Evolutionary conservation across 2,113 vertebrate genomes (phyloP), one percentile per base, ranked within the genome.

Genomic region (Verasper variegatus): DNA sequence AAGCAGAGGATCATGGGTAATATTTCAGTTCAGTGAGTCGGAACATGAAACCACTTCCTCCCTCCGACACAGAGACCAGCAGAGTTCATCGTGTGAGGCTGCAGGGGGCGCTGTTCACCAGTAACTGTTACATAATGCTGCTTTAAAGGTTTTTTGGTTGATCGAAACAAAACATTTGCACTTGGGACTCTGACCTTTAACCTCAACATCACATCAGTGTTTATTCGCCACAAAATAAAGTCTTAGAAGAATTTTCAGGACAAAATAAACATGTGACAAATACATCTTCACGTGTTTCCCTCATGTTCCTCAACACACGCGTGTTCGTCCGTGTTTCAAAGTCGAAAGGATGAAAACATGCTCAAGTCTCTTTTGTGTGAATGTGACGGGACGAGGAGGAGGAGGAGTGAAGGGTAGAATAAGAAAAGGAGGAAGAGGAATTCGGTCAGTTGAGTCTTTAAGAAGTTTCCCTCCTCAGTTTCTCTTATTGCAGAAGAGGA

Each of bases 401-500:
- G 40, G 49, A 58, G 24, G n/a, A 78, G 72, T 59, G 60, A 74
- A n/a, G 54, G 24, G 20, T 0, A 1, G 10, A 60, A 51, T 7
- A 42, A 3, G 17, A 52, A 6, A 11, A 26, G 21, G 49, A 71
- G 21, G 62, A 56, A 58, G 59, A 71, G 24, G 1, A 1, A 20
- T 45, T 11, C 72, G 74, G n/a, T 59, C 35, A 11, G 35, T 71
- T 68, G 49, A 59, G 31, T 49, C 5, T 49, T 15, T 49, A 49
- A 45, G 45, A 49, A 49, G 45, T 49, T 49, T 49, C 47, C 54
- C 60, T 57, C 66, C 3, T 14, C 27, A 31, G 63, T 21, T 54
- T 61, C 76, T 68, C 9, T 91, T 90, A 86, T 88, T 93, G 89
- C 89, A 87, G 90, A 57, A n/a, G 63, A 80, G 24, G 51, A n/a